Percentiles rank a stretch among this genome's conserved stretches.
These are phyloP conservation scores for Thereva unica DNA, from an alignment of 2,888 invertebrate species.

Conservation along the genomic window DNA sequence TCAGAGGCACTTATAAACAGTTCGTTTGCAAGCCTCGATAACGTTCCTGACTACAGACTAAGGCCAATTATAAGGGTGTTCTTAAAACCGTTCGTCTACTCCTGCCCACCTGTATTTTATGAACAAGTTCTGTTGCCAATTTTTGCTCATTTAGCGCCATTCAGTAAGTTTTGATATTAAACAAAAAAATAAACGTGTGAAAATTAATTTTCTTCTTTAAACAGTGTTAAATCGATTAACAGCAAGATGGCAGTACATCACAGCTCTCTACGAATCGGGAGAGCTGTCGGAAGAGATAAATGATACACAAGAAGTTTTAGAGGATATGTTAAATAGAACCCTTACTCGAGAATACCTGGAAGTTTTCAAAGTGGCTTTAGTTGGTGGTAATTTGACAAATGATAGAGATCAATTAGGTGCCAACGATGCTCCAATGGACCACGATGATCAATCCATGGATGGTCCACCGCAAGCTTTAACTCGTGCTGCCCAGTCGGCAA, in stretches of 20 bases:
- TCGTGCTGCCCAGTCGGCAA: constrained; percentile 57
- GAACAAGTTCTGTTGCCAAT: constrained; percentile 77
- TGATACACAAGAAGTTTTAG: constrained; percentile 80
- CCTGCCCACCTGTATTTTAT: constrained; percentile 83
- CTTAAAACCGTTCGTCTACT: constrained; percentile 81
- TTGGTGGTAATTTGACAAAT: constrained; percentile 66
- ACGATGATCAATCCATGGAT: constrained; percentile 72
- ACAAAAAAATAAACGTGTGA: background rate
- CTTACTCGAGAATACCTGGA: constrained; percentile 88
- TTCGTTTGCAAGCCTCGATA: constrained; percentile 59
- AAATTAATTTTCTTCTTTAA: constrained; percentile 42
- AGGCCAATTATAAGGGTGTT: constrained; percentile 82
- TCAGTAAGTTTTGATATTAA: constrained; percentile 63
- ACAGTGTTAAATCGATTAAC: constrained; percentile 71
- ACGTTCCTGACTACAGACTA: constrained; percentile 83
- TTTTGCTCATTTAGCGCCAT: constrained; percentile 75
- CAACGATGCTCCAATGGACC: constrained; percentile 63
- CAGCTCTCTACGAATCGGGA: constrained; percentile 74
- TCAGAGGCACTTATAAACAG: constrained; percentile 74
- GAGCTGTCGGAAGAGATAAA: constrained; percentile 75
- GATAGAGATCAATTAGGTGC: constrained; percentile 57
- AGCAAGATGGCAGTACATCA: constrained; percentile 79
- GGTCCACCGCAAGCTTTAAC: constrained; percentile 62
- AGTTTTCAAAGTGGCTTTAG: constrained; percentile 74
- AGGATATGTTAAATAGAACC: constrained; percentile 83